Evolutionary conservation across 2,888 invertebrate species (phyloP).

Genomic region (Micoletzkya japonica): DNA sequence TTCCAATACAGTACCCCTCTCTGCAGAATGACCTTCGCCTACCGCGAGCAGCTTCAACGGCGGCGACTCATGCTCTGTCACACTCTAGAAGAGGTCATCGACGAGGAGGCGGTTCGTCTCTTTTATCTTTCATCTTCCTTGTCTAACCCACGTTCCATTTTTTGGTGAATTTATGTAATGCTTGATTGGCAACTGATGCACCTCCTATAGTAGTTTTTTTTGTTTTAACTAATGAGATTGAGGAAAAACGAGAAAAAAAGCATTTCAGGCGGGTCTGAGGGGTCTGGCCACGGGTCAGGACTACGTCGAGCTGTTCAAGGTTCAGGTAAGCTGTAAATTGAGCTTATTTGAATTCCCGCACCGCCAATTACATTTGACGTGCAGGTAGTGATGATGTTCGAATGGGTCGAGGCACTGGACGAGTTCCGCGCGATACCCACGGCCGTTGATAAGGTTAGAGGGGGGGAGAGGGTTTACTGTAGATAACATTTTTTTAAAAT

Average conservation of each 20-base stretch:
- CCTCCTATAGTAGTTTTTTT: no score
- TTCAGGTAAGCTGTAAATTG: constrained; percentile 30
- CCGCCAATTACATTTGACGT: background rate
- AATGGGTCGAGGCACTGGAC: constrained; percentile 58
- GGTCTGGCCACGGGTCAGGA: constrained; percentile 20
- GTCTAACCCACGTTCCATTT: background rate
- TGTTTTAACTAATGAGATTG: background rate
- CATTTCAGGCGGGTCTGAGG: constrained; percentile 1
- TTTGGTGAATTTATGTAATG: background rate
- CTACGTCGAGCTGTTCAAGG: constrained; percentile 34
- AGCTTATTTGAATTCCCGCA: background rate
- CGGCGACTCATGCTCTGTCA: constrained; percentile 55
- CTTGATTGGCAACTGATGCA: no score
- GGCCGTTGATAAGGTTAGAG: constrained; percentile 52
- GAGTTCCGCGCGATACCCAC: constrained; percentile 50
- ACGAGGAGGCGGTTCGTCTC: constrained; percentile 5
- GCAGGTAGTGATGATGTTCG: constrained; percentile 57
- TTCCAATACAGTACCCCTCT: no score
- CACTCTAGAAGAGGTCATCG: constrained; percentile 54
- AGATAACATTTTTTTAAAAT: background rate
- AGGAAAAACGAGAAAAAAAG: background rate
- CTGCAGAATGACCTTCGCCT: constrained; percentile 26
- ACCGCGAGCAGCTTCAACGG: constrained; percentile 51
- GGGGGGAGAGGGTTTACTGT: no score
- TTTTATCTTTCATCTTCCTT: background rate